A percentile compares a stretch with the other conserved stretches of the same genome.
Evolutionary conservation across 1,140 invertebrate genomes (phyloP).

Genomic region (Acromyrmex heyeri): DNA sequence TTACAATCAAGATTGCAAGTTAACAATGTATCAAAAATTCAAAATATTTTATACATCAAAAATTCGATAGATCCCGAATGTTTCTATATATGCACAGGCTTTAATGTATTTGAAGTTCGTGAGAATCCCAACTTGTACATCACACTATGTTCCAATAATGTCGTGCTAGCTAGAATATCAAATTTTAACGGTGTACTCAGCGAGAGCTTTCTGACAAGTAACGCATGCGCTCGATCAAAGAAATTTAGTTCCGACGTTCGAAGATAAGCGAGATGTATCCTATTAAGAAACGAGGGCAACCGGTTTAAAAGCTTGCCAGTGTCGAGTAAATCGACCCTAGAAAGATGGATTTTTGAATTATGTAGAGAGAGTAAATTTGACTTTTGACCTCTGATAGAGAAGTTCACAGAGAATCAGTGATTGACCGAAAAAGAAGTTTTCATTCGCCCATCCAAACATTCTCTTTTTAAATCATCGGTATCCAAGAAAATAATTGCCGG

Average conservation of each 20-base stretch:
- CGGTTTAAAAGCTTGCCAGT: constrained; percentile 34
- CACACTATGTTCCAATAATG: constrained; percentile 22
- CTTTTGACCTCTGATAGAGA: not conserved
- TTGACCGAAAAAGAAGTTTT: constrained; percentile 25
- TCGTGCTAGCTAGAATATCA: constrained; percentile 28
- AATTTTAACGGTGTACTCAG: constrained; percentile 13
- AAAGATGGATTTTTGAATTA: constrained; percentile 57
- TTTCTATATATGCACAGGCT: not conserved
- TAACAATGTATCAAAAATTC: not conserved
- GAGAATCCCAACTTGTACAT: not conserved
- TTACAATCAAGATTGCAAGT: not conserved
- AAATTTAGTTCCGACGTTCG: constrained; percentile 47
- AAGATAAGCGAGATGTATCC: constrained; percentile 27
- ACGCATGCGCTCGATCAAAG: constrained; percentile 11
- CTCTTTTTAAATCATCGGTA: not conserved
- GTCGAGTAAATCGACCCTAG: constrained; percentile 53
- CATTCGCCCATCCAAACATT: constrained; percentile 6
- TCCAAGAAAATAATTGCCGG: not conserved
- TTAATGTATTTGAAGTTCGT: not conserved
- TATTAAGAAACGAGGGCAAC: not conserved
- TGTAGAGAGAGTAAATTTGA: constrained; percentile 47
- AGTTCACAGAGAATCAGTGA: constrained; percentile 2
- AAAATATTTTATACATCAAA: not conserved
- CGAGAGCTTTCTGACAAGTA: constrained; percentile 14
- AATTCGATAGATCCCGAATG: not conserved